Evolutionary conservation across 2,113 vertebrate genomes (phyloP), one percentile per base, ranked within the genome.

Genomic region (Sterrhoptilus dennistouni): DNA sequence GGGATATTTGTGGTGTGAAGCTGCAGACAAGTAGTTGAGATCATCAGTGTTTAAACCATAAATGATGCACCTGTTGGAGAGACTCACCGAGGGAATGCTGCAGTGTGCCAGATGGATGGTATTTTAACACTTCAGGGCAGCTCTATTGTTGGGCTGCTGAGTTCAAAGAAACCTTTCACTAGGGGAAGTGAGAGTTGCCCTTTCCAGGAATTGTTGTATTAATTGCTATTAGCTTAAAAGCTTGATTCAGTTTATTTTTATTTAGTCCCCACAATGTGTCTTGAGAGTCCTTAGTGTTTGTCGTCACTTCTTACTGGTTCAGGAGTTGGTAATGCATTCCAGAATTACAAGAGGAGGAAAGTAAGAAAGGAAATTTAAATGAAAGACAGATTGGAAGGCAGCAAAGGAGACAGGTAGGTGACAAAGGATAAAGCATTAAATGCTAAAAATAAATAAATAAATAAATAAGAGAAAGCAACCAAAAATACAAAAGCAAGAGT

Each of bases 21-120:
- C 52, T 93, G 36, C 68, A 83, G 83, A 64, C 49, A 92, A 85
- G 52, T 94, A 52, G 80, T 53, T 82, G 92, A 86, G 44, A 94
- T 85, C 81, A 70, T 79, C 40, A 29, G 29, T 68, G 24, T 96
- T 90, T 83, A 83, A 94, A 82, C 52, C 74, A 11, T 45, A 88
- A 93, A 78, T 53, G 72, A 79, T 68, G 83, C 80, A 93, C 72
- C 72, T 89, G 69, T 69, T 64, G 79, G 56, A 79, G 40, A 82
- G 49, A 45, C 42, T 89, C 68, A 53, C 69, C 31, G 6, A 65
- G 64, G 36, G 28, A 89, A 75, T 64, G 42, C 59, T 66, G 52
- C 63, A 36, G 31, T 29, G 60, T 93, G 68, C 52, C 76, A 91
- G 47, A 40, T 60, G 68, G 66, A 35, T 63, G 78, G 66, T 47